Evolutionary conservation across 2,888 invertebrate species (phyloP).

Genomic region (Lissonota sp.): DNA sequence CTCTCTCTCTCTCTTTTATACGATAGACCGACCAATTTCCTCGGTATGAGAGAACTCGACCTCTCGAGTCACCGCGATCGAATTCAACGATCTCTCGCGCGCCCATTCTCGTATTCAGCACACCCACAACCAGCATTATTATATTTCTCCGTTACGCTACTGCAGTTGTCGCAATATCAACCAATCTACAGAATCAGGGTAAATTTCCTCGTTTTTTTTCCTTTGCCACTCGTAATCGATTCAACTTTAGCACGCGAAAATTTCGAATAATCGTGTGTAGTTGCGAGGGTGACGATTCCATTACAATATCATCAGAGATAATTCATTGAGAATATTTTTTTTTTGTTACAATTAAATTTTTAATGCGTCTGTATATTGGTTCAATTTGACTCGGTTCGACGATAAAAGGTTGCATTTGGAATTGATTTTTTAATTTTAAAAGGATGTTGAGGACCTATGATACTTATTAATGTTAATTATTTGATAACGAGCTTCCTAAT

Average conservation of each 20-base stretch:
- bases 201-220: constrained; percentile 42
- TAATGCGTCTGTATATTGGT: no score
- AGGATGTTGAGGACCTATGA: no score
- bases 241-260: constrained; percentile 1
- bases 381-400: no score
- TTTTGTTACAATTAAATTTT: no score
- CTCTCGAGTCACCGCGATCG: constrained; percentile 44
- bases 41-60: constrained; percentile 62
- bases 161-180: constrained; percentile 36
- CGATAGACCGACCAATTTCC: constrained; percentile 75
- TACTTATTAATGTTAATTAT: no score
- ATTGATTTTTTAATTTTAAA: no score
- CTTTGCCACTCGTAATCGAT: constrained; percentile 2
- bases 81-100: constrained; percentile 42
- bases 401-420: no score
- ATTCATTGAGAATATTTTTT: no score
- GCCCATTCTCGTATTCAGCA: constrained; percentile 28
- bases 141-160: constrained; percentile 38
- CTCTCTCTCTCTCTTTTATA: constrained; percentile 19
- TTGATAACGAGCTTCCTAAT: no score
- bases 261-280: constrained; percentile 7
- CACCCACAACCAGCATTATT: constrained; percentile 21
- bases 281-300: constrained; percentile 9
- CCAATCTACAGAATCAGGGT: constrained; percentile 49
- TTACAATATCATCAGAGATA: constrained; percentile 5